phyloP scores from a whole-genome alignment of 2,797 vertebrate genomes.

The Sebastolobus altivelis region DNA sequence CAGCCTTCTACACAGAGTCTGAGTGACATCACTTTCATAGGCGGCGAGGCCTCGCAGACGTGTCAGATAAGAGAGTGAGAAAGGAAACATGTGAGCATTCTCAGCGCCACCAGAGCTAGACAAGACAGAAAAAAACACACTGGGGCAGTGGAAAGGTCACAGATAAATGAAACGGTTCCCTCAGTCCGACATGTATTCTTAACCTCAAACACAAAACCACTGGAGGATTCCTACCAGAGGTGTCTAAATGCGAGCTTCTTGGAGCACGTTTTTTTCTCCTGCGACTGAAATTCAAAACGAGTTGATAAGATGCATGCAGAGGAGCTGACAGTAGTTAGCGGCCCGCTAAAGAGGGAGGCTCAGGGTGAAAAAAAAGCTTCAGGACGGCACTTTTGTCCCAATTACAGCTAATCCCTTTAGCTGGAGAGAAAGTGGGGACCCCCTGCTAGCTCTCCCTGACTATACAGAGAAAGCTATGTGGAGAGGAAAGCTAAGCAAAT shows the following conservation, averaged over 20 bases:
- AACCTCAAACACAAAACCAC: conserved; percentile 26
- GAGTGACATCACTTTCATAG: conserved; percentile 34
- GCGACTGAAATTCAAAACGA: conserved; percentile 18
- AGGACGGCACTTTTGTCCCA: conserved; percentile 76
- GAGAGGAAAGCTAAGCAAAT: conserved; percentile 43
- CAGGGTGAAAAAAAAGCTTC: conserved; percentile 36
- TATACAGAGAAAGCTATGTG: conserved; percentile 46
- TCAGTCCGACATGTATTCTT: conserved; percentile 27
- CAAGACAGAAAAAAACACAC: conserved; percentile 56
- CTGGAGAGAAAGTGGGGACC: conserved; percentile 72
- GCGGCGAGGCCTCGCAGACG: conserved; percentile 39
- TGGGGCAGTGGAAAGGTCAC: conserved; percentile 58
- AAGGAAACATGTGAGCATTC: conserved; percentile 74
- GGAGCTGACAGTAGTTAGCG: conserved; percentile 45
- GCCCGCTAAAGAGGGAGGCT: conserved; percentile 37
- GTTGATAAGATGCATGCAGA: conserved; percentile 43
- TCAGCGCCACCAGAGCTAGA: conserved; percentile 59
- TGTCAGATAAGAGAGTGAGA: conserved; percentile 79
- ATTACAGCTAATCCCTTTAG: conserved; percentile 80
- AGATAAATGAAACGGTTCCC: conserved; percentile 62
- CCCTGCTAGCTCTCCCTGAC: conserved; percentile 53
- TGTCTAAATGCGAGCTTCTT: neutral
- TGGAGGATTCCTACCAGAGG: neutral
- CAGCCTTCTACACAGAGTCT: neutral
- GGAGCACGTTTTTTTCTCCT: neutral